A percentile compares a stretch with the other conserved stretches of the same genome.
Evolutionary conservation across 2,888 invertebrate genomes (phyloP).

Genomic region (Leucophenga maculata): DNA sequence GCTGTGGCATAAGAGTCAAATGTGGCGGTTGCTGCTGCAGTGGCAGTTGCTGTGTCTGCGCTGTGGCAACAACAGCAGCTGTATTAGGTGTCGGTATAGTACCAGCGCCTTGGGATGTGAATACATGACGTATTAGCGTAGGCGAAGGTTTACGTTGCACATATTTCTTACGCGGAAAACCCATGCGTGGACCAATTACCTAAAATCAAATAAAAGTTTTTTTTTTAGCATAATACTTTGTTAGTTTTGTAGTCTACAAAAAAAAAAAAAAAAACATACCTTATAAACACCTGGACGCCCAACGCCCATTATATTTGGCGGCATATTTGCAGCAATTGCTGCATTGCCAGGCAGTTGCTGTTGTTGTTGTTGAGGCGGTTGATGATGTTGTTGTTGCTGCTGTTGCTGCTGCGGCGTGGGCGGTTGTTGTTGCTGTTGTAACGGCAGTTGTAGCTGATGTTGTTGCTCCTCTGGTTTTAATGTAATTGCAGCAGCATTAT

Average conservation of each 20-base stretch:
- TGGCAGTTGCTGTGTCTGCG: conserved; percentile 27
- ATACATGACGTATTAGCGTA: conserved; percentile 78
- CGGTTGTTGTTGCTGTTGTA: conserved; percentile 30
- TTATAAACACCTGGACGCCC: conserved; percentile 70
- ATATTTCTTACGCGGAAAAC: conserved; percentile 72
- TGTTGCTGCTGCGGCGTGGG: conserved; percentile 42
- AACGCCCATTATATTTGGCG: conserved; percentile 67
- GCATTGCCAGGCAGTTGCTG: conserved; percentile 49
- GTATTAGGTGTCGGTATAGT: conserved; percentile 29
- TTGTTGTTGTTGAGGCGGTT: conserved; percentile 55
- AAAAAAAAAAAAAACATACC: conserved; percentile 46
- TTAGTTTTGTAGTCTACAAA: not conserved
- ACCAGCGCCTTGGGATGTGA: conserved; percentile 64
- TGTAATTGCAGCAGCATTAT: conserved; percentile 35
- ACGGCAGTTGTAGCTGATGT: conserved; percentile 15
- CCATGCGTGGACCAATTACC: conserved; percentile 71
- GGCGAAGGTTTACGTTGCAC: conserved; percentile 76
- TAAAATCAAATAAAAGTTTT: conserved; percentile 34
- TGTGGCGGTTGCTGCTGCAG: conserved; percentile 50
- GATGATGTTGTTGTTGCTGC: conserved; percentile 41
- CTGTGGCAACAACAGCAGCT: conserved; percentile 21
- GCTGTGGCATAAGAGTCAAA: conserved; percentile 43
- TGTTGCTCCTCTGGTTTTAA: not conserved
- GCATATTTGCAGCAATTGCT: conserved; percentile 51
- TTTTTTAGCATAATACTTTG: not conserved